Base-by-base conservation (phyloP, 1,140 invertebrate species). In the Xylocopa sonorina region DNA sequence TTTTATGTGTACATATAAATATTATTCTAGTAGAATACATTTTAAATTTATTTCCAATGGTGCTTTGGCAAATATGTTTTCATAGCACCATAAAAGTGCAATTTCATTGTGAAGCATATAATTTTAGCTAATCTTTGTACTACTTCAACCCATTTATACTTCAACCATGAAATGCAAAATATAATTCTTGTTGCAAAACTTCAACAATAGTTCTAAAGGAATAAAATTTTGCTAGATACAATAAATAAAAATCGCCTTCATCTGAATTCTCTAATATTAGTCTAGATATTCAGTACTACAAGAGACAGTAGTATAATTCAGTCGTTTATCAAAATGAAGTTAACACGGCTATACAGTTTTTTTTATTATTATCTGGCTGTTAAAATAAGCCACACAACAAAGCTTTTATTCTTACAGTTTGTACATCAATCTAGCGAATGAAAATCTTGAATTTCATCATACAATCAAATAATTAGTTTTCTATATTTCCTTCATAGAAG, bases 401-500 rank as follows among this genome's bases (percentile, higher is more conserved):
- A 67, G 21, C 34, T 32, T 79, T 50, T 29, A 57, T 72, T 66
- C 48, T 57, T 76, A 84, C 67, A 72, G 67, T 84, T 80, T 84
- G 69, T 80, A 84, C 78, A 83, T 67, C 14, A 38, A 77, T 75
- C 62, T 67, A 57, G 2, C n/a, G n/a, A 66, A 71, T 67, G 41
- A 14, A 50, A 66, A 68, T 68, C 66, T 68, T 46, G 41, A 82
- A 50, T 62, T 24, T 68, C 29, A 64, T 77, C 21, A 75, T 75
- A 75, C 66, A 76, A 83, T 21, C 18, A 46, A 80, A 46, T 32
- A 62, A 66, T 89, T 81, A 92, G 78, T 92, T 92, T n/a, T 92
- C 92, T 77, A 92, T 81, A 90, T 96, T 96, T 10, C 95, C 96
- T 92, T 97, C 97, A 92, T 97, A 98, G 81, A 97, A 93, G 85